phyloP scores from a whole-genome alignment of 2,888 invertebrate species.

The Hemithea aestivaria region DNA sequence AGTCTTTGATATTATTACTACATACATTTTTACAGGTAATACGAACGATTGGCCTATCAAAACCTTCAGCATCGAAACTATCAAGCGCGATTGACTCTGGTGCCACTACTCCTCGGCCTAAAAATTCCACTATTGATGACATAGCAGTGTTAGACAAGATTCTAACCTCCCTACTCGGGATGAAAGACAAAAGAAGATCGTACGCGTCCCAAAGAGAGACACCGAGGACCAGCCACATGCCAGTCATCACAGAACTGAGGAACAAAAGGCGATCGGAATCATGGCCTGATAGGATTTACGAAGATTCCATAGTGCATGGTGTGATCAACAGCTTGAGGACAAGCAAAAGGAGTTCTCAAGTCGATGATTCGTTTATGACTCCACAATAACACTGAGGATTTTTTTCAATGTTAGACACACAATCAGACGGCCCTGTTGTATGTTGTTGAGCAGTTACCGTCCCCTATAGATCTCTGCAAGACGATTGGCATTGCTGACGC shows the following conservation, averaged over 20 bases:
- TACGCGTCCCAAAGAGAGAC: conserved; percentile 59
- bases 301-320: conserved; percentile 62
- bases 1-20: too few relatives aligned
- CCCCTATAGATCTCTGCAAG: too few relatives aligned
- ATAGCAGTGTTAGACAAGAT: conserved; percentile 82
- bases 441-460: too few relatives aligned
- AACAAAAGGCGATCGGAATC: conserved; percentile 54
- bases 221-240: conserved; percentile 55
- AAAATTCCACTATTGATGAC: conserved; percentile 73
- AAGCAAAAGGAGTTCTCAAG: conserved; percentile 51
- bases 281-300: conserved; percentile 68
- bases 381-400: conserved; percentile 52
- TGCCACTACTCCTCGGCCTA: conserved; percentile 45
- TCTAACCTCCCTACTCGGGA: conserved; percentile 79
- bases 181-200: conserved; percentile 57
- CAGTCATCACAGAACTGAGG: conserved; percentile 42
- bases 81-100: conserved; percentile 55
- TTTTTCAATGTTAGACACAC: too few relatives aligned
- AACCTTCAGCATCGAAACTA: conserved; percentile 47
- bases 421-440: too few relatives aligned
- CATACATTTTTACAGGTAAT: conserved; percentile 47
- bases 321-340: conserved; percentile 58
- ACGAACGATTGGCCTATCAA: conserved; percentile 56
- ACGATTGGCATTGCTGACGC: too few relatives aligned
- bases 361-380: conserved; percentile 63